A percentile compares a stretch with the other conserved stretches of the same genome.
These are phyloP conservation scores for Sphaerophoria rueppellii DNA, from an alignment of 2,888 invertebrate genomes.

Conservation along the genomic window DNA sequence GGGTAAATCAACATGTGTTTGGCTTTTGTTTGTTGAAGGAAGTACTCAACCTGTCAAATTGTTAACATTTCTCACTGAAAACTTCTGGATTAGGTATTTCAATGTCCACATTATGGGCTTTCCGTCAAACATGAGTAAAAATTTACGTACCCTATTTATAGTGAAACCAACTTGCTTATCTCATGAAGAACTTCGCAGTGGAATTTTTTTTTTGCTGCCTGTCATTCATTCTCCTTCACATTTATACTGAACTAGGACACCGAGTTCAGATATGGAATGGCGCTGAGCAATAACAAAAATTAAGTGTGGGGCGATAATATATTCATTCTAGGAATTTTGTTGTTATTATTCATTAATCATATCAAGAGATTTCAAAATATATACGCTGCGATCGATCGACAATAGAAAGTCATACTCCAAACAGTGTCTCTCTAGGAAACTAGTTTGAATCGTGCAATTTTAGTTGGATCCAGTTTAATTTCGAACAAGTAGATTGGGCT, in stretches of 20 bases:
- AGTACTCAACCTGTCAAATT: neutral
- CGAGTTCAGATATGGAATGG: constrained; percentile 35
- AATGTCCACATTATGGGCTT: no score
- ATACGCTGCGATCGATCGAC: neutral
- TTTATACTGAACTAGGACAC: constrained; percentile 41
- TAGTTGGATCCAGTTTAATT: constrained; percentile 50
- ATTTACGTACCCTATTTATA: neutral
- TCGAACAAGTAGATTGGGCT: neutral
- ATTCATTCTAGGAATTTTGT: constrained; percentile 6
- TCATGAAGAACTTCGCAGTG: constrained; percentile 31
- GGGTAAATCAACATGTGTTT: neutral
- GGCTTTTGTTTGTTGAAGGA: neutral
- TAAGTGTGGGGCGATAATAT: constrained; percentile 19
- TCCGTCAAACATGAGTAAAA: no score
- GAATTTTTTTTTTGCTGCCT: constrained; percentile 29
- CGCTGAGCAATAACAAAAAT: neutral
- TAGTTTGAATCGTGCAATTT: constrained; percentile 47
- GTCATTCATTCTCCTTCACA: constrained; percentile 27
- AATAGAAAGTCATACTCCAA: constrained; percentile 10
- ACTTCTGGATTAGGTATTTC: neutral
- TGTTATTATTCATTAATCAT: constrained; percentile 33
- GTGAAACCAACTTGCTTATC: neutral
- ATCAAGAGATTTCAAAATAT: constrained; percentile 29
- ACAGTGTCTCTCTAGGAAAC: neutral
- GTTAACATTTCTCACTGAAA: neutral